A percentile compares a stretch with the other conserved stretches of the same genome.
Evolutionary conservation across 2,797 vertebrate genomes (phyloP).

Genomic region (Masticophis lateralis): DNA sequence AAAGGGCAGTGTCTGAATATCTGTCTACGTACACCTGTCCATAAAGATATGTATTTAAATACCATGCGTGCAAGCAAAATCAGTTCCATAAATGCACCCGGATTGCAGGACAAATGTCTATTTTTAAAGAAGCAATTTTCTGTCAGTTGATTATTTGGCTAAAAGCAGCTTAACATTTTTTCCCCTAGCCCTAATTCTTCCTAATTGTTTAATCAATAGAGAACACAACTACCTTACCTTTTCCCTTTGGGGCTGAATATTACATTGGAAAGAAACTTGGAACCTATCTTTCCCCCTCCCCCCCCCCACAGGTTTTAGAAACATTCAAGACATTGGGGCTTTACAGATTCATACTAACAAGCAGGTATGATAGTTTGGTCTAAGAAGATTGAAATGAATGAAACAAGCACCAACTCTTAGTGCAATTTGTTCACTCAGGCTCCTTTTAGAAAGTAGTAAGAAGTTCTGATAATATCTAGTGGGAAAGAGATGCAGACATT

Average conservation of each 20-base stretch:
- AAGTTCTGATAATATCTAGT: neutral
- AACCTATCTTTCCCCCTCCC: constrained; percentile 11
- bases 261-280: rapidly evolving
- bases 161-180: constrained; percentile 23
- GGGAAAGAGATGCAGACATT: neutral
- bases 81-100: constrained; percentile 51
- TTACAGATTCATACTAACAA: neutral
- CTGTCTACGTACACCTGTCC: neutral
- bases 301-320: neutral
- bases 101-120: constrained; percentile 43
- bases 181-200: constrained; percentile 22
- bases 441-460: neutral
- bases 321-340: neutral
- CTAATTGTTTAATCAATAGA: constrained; percentile 39
- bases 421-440: neutral
- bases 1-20: neutral
- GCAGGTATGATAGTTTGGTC: neutral
- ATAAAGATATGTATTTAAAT: constrained; percentile 26
- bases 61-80: constrained; percentile 46
- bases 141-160: constrained; percentile 60
- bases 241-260: constrained; percentile 28
- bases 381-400: neutral
- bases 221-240: neutral
- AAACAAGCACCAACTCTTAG: neutral
- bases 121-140: constrained; percentile 60